phyloP scores from a whole-genome alignment of 2,888 invertebrate species.

The Epirrhoe tristata region DNA sequence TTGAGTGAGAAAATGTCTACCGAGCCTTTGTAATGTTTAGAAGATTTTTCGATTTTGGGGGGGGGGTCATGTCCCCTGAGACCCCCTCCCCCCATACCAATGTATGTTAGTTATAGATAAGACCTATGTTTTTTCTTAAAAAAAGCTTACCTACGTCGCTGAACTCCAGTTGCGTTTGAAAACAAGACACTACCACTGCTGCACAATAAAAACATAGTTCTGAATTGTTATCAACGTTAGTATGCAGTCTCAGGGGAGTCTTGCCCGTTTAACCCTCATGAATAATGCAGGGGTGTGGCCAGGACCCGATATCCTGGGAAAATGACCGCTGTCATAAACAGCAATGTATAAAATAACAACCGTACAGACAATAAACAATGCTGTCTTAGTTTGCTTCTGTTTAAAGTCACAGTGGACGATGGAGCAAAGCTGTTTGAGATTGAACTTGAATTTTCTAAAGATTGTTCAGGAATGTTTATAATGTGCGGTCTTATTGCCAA shows the following conservation, averaged over 20 bases:
- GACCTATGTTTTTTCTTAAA: too few relatives aligned
- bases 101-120: too few relatives aligned
- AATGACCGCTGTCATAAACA: constrained; percentile 55
- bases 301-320: constrained; percentile 58
- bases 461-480: too few relatives aligned
- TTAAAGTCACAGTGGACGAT: neutral
- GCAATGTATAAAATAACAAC: constrained; percentile 45
- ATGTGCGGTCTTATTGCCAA: too few relatives aligned
- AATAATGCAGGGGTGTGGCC: constrained; percentile 64
- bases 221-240: constrained; percentile 60
- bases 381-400: neutral
- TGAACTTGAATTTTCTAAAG: neutral
- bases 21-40: too few relatives aligned
- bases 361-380: constrained; percentile 4
- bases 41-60: too few relatives aligned
- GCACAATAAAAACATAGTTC: constrained; percentile 29
- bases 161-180: neutral
- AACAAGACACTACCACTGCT: neutral
- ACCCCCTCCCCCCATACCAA: too few relatives aligned
- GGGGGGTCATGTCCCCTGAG: too few relatives aligned
- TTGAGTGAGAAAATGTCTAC: too few relatives aligned
- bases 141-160: too few relatives aligned
- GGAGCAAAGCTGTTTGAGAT: too few relatives aligned
- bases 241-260: constrained; percentile 54
- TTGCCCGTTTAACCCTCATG: constrained; percentile 67